Evolutionary conservation across 2,113 vertebrate genomes (phyloP).

Genomic region (Xenopus tropicalis): UCB_Xtro_10.0 CM004443.2:136388001-136388500

Average conservation of each 20-base stretch:
- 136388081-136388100: slow-evolving; percentile 12
- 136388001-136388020: slow-evolving; percentile 20
- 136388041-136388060: slow-evolving; percentile 16
- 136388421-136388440: too few species aligned
- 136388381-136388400: too few species aligned
- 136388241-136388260: background rate
- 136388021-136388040: slow-evolving; percentile 27
- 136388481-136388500: too few species aligned
- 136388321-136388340: background rate
- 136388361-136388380: too few species aligned
- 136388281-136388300: background rate
- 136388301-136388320: background rate
- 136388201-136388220: background rate
- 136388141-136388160: slow-evolving; percentile 8
- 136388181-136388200: background rate
- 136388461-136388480: too few species aligned
- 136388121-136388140: slow-evolving; percentile 24
- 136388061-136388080: slow-evolving; percentile 36
- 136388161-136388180: slow-evolving; percentile 8
- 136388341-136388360: too few species aligned
- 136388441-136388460: too few species aligned
- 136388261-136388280: background rate
- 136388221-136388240: background rate
- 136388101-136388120: slow-evolving; percentile 15
- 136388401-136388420: too few species aligned